Base-by-base conservation (phyloP, 2,797 vertebrate species). In the Nothura maculosa region DNA sequence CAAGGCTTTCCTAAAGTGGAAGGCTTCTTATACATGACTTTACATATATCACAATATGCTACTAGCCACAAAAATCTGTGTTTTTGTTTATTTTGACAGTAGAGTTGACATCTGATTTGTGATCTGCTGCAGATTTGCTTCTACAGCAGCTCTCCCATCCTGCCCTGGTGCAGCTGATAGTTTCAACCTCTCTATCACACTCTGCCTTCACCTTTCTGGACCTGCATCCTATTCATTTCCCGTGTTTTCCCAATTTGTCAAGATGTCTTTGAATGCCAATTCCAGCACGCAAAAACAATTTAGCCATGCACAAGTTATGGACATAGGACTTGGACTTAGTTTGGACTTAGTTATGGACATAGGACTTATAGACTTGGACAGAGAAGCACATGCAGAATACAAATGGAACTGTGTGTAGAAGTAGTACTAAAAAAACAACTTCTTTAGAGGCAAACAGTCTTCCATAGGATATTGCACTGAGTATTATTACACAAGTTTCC, bases 161-260 rank as follows among this genome's bases (percentile, higher is more conserved):
- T 60, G 61, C n/a, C 45, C 13, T 0, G 0, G 30, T 43, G 52
- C 21, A 0, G 0, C 21, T 62, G 42, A 24, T 47, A 42, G 14
- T 60, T 67, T 54, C 69, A n/a, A 36, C 40, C 27, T 52, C 12
- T 40, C 4, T 12, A 6, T 52, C 48, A 38, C 14, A 17, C 38
- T 11, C 30, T 68, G 32, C 16, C 28, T 28, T 85, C 57, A n/a
- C 6, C 43, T 63, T 62, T 87, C 64, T 60, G 55, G 32, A 81
- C 54, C 10, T 6, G 6, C 55, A 3, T 0, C 78, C 57, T 9
- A 36, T 64, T 73, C 54, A 63, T 76, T 93, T 62, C 82, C 76
- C 42, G 6, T n/a, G 1, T 45, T 76, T 48, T 55, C 50, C 58
- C 60, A n/a, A 2, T 34, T 58, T 13, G 22, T n/a, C 63, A 85